Base-by-base conservation (phyloP, 2,113 vertebrate genomes). In the Ardeotis arabs region DNA sequence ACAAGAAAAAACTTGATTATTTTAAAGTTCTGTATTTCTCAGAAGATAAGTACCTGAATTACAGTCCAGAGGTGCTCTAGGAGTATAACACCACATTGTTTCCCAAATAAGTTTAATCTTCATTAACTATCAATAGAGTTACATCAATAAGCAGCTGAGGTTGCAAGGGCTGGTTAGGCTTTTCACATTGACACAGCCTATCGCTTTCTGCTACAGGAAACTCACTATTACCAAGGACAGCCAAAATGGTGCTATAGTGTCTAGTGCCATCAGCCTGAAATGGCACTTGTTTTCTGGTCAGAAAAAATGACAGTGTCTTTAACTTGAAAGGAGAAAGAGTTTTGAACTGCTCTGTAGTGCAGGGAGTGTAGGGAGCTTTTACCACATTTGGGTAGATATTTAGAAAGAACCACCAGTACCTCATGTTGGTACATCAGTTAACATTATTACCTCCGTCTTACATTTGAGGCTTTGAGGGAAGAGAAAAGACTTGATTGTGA, bases 181-280 rank as follows among this genome's bases (percentile, higher is more conserved):
- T 2, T 2, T 80, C 62, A 2, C 3, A 4, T 20, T 70, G 37
- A 47, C 52, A 62, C 41, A 77, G 63, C 15, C 55, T 45, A 11
- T 35, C 2, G 1, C 56, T 44, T 79, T 77, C 75, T 49, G 55
- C 64, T 55, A 10, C 31, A 37, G 24, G 20, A 91, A 89, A 62
- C 47, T 72, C 41, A 12, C 29, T 44, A 6, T 59, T 10, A 45
- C 41, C 55, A 47, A 81, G 52, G 31, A 73, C 14, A 37, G 47
- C 8, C 4, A 4, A 83, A 79, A 70, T 0, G 0, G 12, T 7
- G 1, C 59, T 52, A 59, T 31, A 63, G 16, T 4, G 0, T 27
- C 3, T 0, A 55, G 41, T 70, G 59, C n/a, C 33, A 68, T 67
- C 60, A 52, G n/a, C 47, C 29, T 88, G 41, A 76, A 90, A 44